Conservation (phyloP, 2,888 invertebrate genomes). For the Harmothoe impar region DNA sequence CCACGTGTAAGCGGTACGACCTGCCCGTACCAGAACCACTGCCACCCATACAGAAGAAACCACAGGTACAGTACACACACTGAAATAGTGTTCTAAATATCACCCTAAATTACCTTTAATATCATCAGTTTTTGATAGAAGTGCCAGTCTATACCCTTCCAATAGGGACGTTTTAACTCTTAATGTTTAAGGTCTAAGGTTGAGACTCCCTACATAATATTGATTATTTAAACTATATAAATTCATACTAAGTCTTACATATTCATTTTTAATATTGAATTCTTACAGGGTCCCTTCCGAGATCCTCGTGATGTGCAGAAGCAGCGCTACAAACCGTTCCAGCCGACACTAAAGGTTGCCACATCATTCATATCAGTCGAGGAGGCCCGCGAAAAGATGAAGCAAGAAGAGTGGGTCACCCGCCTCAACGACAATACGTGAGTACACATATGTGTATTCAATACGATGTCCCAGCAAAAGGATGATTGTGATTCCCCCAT, state of each 20-base stretch:
- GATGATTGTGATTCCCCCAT: too few relatives aligned
- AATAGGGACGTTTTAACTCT: too few relatives aligned
- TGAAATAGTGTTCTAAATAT: too few relatives aligned
- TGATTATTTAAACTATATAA: too few relatives aligned
- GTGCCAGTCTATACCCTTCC: too few relatives aligned
- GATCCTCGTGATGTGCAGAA: conserved; percentile 80
- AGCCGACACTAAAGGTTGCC: conserved; percentile 80
- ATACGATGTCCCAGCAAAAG: too few relatives aligned
- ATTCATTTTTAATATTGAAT: too few relatives aligned
- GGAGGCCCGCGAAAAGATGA: conserved; percentile 80
- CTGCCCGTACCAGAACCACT: conserved; percentile 75
- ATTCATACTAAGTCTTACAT: too few relatives aligned
- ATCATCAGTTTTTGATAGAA: too few relatives aligned
- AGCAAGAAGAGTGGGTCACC: conserved; percentile 81
- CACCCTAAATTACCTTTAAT: too few relatives aligned
- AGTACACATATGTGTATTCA: conserved; percentile 69
- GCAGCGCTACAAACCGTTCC: conserved; percentile 82
- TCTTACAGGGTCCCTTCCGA: conserved; percentile 82
- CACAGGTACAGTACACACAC: conserved; percentile 78
- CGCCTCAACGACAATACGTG: conserved; percentile 82
- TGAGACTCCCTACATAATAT: too few relatives aligned
- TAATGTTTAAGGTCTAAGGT: too few relatives aligned
- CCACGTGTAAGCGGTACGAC: conserved; percentile 78
- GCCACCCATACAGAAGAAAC: conserved; percentile 80
- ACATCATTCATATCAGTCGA: conserved; percentile 81